phyloP scores from a whole-genome alignment of 1,140 invertebrate genomes.

The Cherax quadricarinatus region DNA sequence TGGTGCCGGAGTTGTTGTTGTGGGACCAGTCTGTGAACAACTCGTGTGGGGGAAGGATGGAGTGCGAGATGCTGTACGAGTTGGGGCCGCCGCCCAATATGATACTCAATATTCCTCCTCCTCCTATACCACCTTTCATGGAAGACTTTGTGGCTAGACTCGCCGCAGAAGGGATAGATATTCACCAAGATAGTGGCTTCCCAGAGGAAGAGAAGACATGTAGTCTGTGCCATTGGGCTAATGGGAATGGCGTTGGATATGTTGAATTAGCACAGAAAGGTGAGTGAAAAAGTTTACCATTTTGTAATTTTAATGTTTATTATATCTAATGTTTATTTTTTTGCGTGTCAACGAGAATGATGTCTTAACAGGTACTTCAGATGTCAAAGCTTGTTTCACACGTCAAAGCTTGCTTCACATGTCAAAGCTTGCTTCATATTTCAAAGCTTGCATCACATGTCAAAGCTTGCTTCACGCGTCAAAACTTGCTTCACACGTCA shows the following conservation, averaged over 20 bases:
- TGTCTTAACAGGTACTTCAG: too few relatives aligned
- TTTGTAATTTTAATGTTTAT: neutral
- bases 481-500: too few relatives aligned
- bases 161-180: slow-evolving; percentile 64
- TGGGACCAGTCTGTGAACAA: slow-evolving; percentile 68
- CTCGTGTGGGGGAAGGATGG: slow-evolving; percentile 72
- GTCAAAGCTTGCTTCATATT: too few relatives aligned
- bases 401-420: too few relatives aligned
- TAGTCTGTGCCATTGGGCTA: slow-evolving; percentile 78
- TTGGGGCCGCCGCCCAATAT: slow-evolving; percentile 88
- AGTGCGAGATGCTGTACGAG: slow-evolving; percentile 76
- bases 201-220: slow-evolving; percentile 69
- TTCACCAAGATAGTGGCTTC: slow-evolving; percentile 28
- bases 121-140: slow-evolving; percentile 85
- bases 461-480: too few relatives aligned
- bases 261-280: slow-evolving; percentile 86
- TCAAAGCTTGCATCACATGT: too few relatives aligned
- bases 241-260: slow-evolving; percentile 82
- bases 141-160: slow-evolving; percentile 75
- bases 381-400: too few relatives aligned
- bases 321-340: neutral
- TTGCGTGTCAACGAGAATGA: too few relatives aligned
- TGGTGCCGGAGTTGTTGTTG: slow-evolving; percentile 66
- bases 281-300: slow-evolving; percentile 74
- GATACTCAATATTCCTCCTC: slow-evolving; percentile 88